Base-by-base conservation (phyloP, 2,888 invertebrate species). In the Euzetes globulus region DNA sequence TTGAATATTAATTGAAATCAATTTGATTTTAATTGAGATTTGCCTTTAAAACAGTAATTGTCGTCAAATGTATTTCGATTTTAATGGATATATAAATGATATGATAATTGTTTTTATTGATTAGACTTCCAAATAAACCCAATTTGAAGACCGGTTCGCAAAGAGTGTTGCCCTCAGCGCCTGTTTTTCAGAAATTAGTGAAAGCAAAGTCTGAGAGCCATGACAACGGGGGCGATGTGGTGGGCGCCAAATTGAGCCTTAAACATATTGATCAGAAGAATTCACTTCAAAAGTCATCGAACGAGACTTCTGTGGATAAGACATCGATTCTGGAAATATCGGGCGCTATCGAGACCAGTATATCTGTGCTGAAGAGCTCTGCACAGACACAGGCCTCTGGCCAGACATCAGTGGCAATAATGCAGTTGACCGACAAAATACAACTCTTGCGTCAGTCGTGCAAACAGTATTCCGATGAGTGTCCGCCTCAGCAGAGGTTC, bases 401-500 rank as follows among this genome's bases (percentile, higher is more conserved):
- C 19, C 86, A 78, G 22, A 79, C 78, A 50, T 81, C 82, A 75
- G 81, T 89, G n/a, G 88, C 88, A 78, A 91, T 91, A 88, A 85
- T 91, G 76, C 89, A 91, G 79, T 83, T 91, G 33, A 90, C 90
- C 17, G 91, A 91, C 80, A 90, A 90, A 76, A 87, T 85, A 81
- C 90, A 91, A 79, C 86, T 90, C 78, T 86, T 95, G 80, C 91
- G 92, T 81, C 88, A 88, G 25, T 88, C 90, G 78, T 94, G 94
- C 84, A 87, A 89, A 80, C 88, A 89, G 79, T 92, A 91, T 80
- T 91, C 91, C 19, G 94, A 94, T 79, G 87, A 86, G 78, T 89
- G 91, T 80, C 90, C 92, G 15, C 91, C 92, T 22, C 92, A 93
- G 81, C 89, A 90, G 71, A 90, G 94, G 81, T 93, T 94, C 83